Base-by-base conservation (phyloP, 2,888 invertebrate species). In the Petrolisthes manimaculis region DNA sequence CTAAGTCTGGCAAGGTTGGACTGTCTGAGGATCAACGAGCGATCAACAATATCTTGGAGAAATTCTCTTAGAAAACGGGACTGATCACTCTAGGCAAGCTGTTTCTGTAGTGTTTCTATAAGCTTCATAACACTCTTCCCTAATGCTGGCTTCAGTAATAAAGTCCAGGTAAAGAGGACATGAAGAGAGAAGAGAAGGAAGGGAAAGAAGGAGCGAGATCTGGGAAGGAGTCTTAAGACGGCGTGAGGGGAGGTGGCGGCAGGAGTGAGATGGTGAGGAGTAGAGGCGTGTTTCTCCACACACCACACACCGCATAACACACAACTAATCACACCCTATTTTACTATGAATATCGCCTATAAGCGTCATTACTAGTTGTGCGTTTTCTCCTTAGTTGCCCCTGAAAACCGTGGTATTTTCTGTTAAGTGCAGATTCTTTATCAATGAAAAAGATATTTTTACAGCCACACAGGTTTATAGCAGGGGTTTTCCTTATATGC, bases 391-490 rank as follows among this genome's bases (percentile, higher is more conserved):
- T 56, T 55, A 86, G 86, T 86, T 86, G 74, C 74, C 86, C 86
- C 86, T 86, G 69, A 86, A 86, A 86, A 74, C 74, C 74, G 79
- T 69, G 55, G 81, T 86, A 86, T 86, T 86, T 86, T 86, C 86
- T 86, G 80, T 86, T 56, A 86, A 86, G 71, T 86, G 81, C 86
- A 81, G 78, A 71, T 81, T 86, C 86, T 86, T 86, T 86, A 86
- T 86, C 86, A 86, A 86, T 86, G 86, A 86, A 86, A 86, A 86
- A 86, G 86, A 81, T 81, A 86, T 86, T 86, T 86, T 86, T 86
- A 78, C 84, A 78, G 79, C 78, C 81, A n/a, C 53, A 69, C 74
- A 86, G 55, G 86, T 81, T 86, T 86, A 71, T 80, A 86, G 80
- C 53, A 54, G 24, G 54, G 55, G 51, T 86, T 81, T 86, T 51